Conservation (phyloP, 2,797 vertebrate species). For the Atherinosoma microstoma region DNA sequence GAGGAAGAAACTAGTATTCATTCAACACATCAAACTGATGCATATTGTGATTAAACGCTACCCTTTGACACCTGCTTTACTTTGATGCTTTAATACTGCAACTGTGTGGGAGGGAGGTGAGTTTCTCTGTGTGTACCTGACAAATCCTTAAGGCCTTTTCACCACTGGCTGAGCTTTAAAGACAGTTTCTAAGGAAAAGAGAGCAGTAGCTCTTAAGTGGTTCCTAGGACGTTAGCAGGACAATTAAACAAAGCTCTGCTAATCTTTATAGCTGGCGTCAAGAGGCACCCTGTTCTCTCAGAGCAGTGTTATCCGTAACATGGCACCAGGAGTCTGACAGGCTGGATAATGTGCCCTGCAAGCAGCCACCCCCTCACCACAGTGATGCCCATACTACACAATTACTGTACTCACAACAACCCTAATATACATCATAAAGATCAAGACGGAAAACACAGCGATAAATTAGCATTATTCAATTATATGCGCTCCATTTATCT, state of each 20-base stretch:
- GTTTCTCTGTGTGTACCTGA: slow-evolving; percentile 37
- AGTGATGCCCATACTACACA: slow-evolving; percentile 25
- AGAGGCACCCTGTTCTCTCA: slow-evolving; percentile 63
- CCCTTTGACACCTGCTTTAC: slow-evolving; percentile 23
- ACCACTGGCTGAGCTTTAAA: slow-evolving; percentile 69
- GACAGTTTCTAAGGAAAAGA: slow-evolving; percentile 52
- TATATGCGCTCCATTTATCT: slow-evolving; percentile 71
- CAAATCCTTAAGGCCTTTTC: slow-evolving; percentile 54
- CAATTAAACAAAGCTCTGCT: slow-evolving; percentile 82
- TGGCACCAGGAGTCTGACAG: slow-evolving; percentile 58
- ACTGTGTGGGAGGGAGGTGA: slow-evolving; percentile 4
- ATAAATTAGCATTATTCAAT: slow-evolving; percentile 76
- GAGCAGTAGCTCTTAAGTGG: slow-evolving; percentile 62
- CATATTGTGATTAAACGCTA: not conserved
- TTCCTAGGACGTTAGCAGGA: slow-evolving; percentile 64
- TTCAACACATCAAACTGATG: not conserved
- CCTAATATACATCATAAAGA: slow-evolving; percentile 47
- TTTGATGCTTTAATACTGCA: slow-evolving; percentile 12
- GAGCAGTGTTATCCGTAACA: slow-evolving; percentile 46
- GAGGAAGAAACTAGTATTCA: slow-evolving; percentile 6
- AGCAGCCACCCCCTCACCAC: slow-evolving; percentile 45
- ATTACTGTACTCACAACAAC: slow-evolving; percentile 33
- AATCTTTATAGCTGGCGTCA: slow-evolving; percentile 76
- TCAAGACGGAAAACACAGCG: slow-evolving; percentile 32
- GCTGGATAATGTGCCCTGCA: slow-evolving; percentile 65